Conservation (phyloP, 1,140 invertebrate genomes). For the Condylostylus longicornis region DNA sequence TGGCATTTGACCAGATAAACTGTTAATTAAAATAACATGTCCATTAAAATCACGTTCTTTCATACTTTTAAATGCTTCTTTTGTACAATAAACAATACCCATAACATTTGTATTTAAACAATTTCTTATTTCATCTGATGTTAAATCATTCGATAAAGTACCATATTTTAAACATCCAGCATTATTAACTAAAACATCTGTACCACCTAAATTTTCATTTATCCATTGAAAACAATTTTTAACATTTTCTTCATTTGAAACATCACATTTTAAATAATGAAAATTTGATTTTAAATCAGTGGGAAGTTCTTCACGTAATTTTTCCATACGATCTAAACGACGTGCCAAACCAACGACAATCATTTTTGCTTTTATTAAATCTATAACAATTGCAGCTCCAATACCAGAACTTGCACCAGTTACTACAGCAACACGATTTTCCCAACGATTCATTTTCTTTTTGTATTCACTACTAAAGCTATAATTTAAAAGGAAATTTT, state of each 20-base stretch:
- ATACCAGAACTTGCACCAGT: slow-evolving; percentile 55
- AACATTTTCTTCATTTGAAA: slow-evolving; percentile 46
- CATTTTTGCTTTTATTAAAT: slow-evolving; percentile 41
- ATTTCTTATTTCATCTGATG: slow-evolving; percentile 28
- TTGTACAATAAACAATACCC: slow-evolving; percentile 36
- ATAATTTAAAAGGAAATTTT: too few species aligned
- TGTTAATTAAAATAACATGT: slow-evolving; percentile 26
- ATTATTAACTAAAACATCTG: slow-evolving; percentile 56
- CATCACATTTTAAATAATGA: slow-evolving; percentile 39
- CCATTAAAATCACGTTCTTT: slow-evolving; percentile 39
- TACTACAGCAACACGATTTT: slow-evolving; percentile 45
- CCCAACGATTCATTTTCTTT: slow-evolving; percentile 50
- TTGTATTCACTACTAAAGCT: too few species aligned
- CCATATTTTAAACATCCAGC: slow-evolving; percentile 37
- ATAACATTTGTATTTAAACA: slow-evolving; percentile 37
- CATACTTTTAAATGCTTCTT: slow-evolving; percentile 42
- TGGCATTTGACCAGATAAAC: slow-evolving; percentile 34
- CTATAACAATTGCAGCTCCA: slow-evolving; percentile 37
- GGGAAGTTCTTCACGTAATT: slow-evolving; percentile 16
- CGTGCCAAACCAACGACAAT: slow-evolving; percentile 52
- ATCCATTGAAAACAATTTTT: slow-evolving; percentile 44
- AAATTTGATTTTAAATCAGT: slow-evolving; percentile 22
- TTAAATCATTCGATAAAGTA: too few species aligned
- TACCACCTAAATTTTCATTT: slow-evolving; percentile 40
- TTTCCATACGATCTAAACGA: slow-evolving; percentile 38